Conservation (phyloP, 2,888 invertebrate species). For the Dasysyrphus albostriatus region DNA sequence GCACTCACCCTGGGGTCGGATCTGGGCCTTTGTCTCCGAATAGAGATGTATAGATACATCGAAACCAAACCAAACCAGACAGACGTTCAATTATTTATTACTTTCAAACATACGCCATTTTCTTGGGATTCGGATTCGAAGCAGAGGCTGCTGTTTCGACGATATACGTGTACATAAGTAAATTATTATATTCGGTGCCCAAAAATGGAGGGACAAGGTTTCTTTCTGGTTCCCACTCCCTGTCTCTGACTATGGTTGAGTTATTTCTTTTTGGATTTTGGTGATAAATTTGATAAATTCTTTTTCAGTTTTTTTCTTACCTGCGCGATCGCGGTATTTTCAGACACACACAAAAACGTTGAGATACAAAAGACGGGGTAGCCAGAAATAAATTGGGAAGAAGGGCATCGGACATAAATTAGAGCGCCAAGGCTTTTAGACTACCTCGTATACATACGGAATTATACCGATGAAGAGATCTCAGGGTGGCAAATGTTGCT, state of each 20-base stretch:
- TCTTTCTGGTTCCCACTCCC: slow-evolving; percentile 43
- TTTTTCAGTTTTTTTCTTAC: slow-evolving; percentile 57
- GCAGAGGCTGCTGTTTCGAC: slow-evolving; percentile 21
- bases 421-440: slow-evolving; percentile 41
- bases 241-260: slow-evolving; percentile 73
- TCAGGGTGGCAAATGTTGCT: slow-evolving; percentile 45
- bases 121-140: slow-evolving; percentile 34
- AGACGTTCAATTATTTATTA: slow-evolving; percentile 67
- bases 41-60: slow-evolving; percentile 61
- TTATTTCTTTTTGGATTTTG: slow-evolving; percentile 77
- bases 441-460: slow-evolving; percentile 44
- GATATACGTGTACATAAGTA: background rate
- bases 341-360: slow-evolving; percentile 33
- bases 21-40: slow-evolving; percentile 58
- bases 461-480: slow-evolving; percentile 68
- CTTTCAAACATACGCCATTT: slow-evolving; percentile 70
- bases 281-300: slow-evolving; percentile 82
- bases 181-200: slow-evolving; percentile 37
- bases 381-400: slow-evolving; percentile 64
- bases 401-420: slow-evolving; percentile 71
- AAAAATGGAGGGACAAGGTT: slow-evolving; percentile 64
- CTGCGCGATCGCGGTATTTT: slow-evolving; percentile 69
- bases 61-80: slow-evolving; percentile 41
- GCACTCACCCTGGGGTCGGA: slow-evolving; percentile 29
- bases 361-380: slow-evolving; percentile 41